Evolutionary conservation across 2,888 invertebrate genomes (phyloP), one percentile per base, ranked within the genome.

Genomic region (Idaea aversata): DNA sequence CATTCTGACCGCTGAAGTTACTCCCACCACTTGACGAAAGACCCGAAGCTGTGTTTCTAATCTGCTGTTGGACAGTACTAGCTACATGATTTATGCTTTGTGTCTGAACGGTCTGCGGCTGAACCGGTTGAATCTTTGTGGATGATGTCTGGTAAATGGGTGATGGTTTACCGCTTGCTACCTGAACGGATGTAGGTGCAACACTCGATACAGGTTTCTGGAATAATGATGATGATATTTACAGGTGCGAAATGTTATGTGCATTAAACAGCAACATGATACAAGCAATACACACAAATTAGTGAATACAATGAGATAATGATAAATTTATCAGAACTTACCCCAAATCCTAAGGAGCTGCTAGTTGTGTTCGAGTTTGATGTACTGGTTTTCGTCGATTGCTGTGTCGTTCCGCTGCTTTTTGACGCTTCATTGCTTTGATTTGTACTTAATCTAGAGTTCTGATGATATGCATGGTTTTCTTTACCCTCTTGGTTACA

Each of bases 191-290:
- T 72, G 95, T 96, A 71, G 97, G 97, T 73, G 97, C 97, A 71
- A 97, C 97, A 88, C 97, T 97, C 86, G 97, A 97, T 72, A 97
- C 96, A 70, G 97, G 97, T 87, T 97, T 97, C 93, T 97, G 95
- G 82, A 94, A 94, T 89, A 88, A 88, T 86, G 81, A 81, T 86
- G 88, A 84, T 84, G 90, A 83, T 91, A 92, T 91, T 87, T 91
- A 91, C 92, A 92, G 80, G 77, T 86, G 88, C 76, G 68, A 72
- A 75, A 79, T 75, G 73, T 71, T 72, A 70, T 71, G 78, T 77
- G 79, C 73, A 72, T 47, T 36, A 16, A 65, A 65, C 67, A 74
- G 70, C 63, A 74, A 74, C 73, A 62, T 62, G 66, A 66, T 16
- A 61, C 34, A 65, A 59, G 59, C 59, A 59, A 16, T 15, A 15